These are phyloP conservation scores for Apis cerana DNA, from an alignment of 1,140 invertebrate species.

Conservation along the genomic window DNA sequence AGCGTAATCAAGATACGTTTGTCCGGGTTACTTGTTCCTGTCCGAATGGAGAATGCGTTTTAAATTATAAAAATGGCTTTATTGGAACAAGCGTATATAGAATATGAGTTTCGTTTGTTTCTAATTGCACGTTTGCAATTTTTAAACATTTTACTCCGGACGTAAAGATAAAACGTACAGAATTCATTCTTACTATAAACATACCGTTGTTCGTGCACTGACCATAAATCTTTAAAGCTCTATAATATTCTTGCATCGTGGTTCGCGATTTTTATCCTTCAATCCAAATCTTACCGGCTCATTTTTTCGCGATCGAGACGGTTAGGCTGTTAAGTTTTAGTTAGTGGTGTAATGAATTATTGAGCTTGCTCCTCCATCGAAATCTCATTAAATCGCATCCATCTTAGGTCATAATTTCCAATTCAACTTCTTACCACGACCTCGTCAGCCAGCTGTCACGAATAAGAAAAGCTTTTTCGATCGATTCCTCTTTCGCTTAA, in stretches of 20 bases:
- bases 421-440: background rate
- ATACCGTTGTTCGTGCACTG: too few species aligned
- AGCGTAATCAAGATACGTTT: conserved; percentile 1
- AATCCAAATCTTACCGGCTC: too few species aligned
- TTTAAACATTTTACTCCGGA: background rate
- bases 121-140: background rate
- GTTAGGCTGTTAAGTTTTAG: too few species aligned
- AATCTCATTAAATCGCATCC: background rate
- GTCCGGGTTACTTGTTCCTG: background rate
- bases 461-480: background rate
- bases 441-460: background rate
- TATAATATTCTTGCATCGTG: too few species aligned
- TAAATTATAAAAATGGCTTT: background rate
- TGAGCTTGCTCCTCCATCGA: background rate
- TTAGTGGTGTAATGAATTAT: too few species aligned
- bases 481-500: background rate
- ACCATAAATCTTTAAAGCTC: too few species aligned
- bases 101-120: background rate
- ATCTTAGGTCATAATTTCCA: background rate
- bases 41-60: background rate
- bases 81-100: background rate
- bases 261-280: too few species aligned
- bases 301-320: too few species aligned
- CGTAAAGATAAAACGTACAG: too few species aligned
- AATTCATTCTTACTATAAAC: too few species aligned